Base-by-base conservation (phyloP, 1,140 invertebrate species). In the Penaeus indicus region DNA sequence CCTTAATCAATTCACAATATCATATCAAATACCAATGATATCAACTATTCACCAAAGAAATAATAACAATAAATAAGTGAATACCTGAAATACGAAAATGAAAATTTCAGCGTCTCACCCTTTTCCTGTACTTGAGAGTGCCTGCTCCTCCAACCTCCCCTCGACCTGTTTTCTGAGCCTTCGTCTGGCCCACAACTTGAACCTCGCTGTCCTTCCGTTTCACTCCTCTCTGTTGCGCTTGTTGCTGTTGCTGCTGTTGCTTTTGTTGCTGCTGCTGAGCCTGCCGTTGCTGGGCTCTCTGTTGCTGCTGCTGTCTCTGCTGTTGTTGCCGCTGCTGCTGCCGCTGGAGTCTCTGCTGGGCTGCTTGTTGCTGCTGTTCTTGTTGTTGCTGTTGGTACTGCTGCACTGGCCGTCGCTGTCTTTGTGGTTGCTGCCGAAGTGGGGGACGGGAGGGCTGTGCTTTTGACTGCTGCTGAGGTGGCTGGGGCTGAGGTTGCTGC, bases 61-160 rank as follows among this genome's bases (percentile, higher is more conserved):
- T 4, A 42, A 42, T 2, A 42, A 54, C 7, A 3, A 13, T 19
- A 25, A 61, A 16, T 8, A 61, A 22, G 5, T 54, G 38, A 7
- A 61, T 61, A 13, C 63, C 16, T 63, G 7, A 60, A 27, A 81
- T 13, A 69, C 3, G n/a, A 47, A 18, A 47, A 18, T 75, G 8
- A 63, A 42, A 18, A 21, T 22, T 16, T 47, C 0, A 7, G 19
- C 61, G 47, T n/a, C 88, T 69, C 47, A 89, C 88, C 64, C 84
- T 81, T 61, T 89, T 89, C 3, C 88, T 62, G 47, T 85, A 75
- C 64, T 89, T 89, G 21, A 89, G 62, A 22, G 88, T 89, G 3
- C 88, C 88, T 21, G 88, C 88, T 42, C 88, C 88, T 18, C 88
- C 88, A 25, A 89, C 88, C 64, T 89, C 88, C n/a, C 88, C 83